phyloP scores from a whole-genome alignment of 2,888 invertebrate species.

The Candidula unifasciata region DNA sequence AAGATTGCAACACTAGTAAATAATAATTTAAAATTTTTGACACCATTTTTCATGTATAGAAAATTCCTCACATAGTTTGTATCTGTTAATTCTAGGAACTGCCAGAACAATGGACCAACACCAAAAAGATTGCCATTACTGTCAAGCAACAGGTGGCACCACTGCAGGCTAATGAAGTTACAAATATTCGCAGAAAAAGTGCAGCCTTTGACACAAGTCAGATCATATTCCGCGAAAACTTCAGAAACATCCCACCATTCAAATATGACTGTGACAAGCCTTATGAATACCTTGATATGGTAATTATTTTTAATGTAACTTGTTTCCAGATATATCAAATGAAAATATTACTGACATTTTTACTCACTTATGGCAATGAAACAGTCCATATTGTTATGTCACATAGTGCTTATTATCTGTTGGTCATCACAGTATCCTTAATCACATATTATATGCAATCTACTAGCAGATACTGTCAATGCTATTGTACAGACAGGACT shows the following conservation, averaged over 20 bases:
- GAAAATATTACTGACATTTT: too few species aligned
- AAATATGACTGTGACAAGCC: conserved; percentile 75
- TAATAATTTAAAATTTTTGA: too few species aligned
- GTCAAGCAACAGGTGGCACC: conserved; percentile 97
- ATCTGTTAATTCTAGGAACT: conserved; percentile 83
- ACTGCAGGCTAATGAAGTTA: conserved; percentile 94
- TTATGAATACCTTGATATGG: conserved; percentile 75
- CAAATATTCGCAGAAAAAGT: conserved; percentile 91
- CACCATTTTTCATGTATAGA: too few species aligned
- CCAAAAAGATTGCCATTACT: conserved; percentile 92
- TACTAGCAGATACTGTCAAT: too few species aligned
- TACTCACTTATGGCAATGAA: too few species aligned
- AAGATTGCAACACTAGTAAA: too few species aligned
- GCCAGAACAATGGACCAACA: conserved; percentile 96
- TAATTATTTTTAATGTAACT: conserved; percentile 52
- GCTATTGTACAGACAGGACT: too few species aligned
- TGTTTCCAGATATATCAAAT: too few species aligned
- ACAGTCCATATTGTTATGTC: too few species aligned
- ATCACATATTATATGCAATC: too few species aligned
- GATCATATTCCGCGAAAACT: conserved; percentile 90
- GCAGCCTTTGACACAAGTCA: conserved; percentile 89
- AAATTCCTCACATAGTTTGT: background rate
- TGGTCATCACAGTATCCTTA: too few species aligned
- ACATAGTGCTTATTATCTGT: too few species aligned
- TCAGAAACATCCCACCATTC: conserved; percentile 81